phyloP scores from a whole-genome alignment of 2,113 vertebrate genomes.

The Sander lucioperca region DNA sequence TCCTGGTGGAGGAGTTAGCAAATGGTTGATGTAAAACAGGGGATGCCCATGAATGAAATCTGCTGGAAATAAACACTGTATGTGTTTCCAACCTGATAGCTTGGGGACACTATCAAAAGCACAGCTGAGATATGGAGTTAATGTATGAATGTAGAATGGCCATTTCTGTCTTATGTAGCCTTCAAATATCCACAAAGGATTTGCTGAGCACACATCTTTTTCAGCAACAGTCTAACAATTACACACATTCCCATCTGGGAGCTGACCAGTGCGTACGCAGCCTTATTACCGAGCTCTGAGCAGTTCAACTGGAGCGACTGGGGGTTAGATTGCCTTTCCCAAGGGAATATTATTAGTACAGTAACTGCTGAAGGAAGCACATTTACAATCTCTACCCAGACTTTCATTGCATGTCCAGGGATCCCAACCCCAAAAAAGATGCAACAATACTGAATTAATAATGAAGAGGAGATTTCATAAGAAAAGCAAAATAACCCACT shows the following conservation, averaged over 20 bases:
- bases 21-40: constrained; percentile 37
- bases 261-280: constrained; percentile 35
- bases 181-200: background rate
- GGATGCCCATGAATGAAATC: constrained; percentile 10
- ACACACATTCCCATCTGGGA: constrained; percentile 20
- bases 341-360: background rate
- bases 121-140: constrained; percentile 42
- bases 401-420: background rate
- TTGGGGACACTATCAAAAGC: constrained; percentile 12
- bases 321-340: background rate
- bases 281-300: constrained; percentile 23
- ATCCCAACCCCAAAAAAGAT: background rate
- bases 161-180: background rate
- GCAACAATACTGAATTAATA: constrained; percentile 4
- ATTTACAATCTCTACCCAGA: background rate
- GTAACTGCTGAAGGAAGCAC: constrained; percentile 2
- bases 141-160: constrained; percentile 23
- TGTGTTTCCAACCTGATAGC: background rate
- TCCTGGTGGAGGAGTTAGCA: constrained; percentile 28
- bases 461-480: background rate
- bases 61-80: constrained; percentile 18
- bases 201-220: background rate
- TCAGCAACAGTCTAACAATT: constrained; percentile 6
- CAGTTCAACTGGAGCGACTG: background rate
- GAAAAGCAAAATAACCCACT: background rate